Percentiles rank a stretch among this genome's conserved stretches.
These are phyloP conservation scores for Eupsilia transversa DNA, from an alignment of 2,888 invertebrate genomes.

Conservation along the genomic window DNA sequence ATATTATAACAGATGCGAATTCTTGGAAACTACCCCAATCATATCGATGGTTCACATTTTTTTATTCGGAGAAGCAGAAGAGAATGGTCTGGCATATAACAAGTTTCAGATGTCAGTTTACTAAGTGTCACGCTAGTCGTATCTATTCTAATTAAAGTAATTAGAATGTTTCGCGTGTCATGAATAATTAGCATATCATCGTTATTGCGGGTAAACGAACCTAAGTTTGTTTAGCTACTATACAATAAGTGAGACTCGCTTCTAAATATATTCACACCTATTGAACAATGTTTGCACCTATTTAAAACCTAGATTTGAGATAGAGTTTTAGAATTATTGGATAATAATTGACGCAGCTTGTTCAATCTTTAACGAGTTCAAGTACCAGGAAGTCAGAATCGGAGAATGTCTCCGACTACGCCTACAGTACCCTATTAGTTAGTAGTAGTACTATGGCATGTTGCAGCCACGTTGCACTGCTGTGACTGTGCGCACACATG, in stretches of 20 bases:
- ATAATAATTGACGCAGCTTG: not conserved
- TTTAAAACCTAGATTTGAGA: not conserved
- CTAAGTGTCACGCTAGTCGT: conserved; percentile 46
- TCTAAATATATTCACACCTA: conserved; percentile 26
- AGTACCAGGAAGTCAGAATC: conserved; percentile 80
- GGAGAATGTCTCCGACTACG: conserved; percentile 81
- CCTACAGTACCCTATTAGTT: conserved; percentile 76
- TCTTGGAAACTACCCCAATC: conserved; percentile 6
- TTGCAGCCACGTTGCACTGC: conserved; percentile 78
- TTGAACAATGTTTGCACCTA: not conserved
- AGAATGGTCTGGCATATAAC: conserved; percentile 16
- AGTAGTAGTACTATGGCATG: conserved; percentile 75
- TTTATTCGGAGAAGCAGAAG: not conserved
- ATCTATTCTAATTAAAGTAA: conserved; percentile 71
- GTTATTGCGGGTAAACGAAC: conserved; percentile 75
- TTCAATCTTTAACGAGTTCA: conserved; percentile 40
- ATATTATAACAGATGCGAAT: not conserved
- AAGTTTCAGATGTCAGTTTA: conserved; percentile 24
- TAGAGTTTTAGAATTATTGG: not conserved
- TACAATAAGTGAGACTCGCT: conserved; percentile 30
- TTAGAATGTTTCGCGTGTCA: conserved; percentile 71
- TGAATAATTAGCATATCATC: conserved; percentile 71
- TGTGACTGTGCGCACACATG: conserved; percentile 75
- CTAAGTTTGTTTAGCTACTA: conserved; percentile 54
- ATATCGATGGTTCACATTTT: not conserved